Percentiles rank a stretch among this genome's conserved stretches.
These are phyloP conservation scores for Fregata magnificens DNA, from an alignment of 2,113 vertebrate genomes.

Conservation along the genomic window DNA sequence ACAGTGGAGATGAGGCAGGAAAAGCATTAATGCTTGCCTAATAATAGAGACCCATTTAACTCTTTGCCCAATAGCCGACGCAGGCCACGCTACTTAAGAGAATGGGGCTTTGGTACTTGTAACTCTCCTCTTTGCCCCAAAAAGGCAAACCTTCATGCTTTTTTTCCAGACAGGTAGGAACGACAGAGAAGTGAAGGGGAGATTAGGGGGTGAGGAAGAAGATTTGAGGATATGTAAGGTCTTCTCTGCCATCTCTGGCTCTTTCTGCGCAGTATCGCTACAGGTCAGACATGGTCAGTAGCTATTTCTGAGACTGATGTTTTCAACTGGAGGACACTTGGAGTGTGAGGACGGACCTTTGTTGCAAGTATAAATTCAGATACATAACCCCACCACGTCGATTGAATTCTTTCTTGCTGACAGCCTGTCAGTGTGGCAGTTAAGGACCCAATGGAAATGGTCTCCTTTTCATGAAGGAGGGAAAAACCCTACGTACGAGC, in stretches of 20 bases:
- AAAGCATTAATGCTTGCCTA: background rate
- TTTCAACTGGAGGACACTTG: background rate
- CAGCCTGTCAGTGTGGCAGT: background rate
- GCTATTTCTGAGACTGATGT: background rate
- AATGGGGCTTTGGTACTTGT: background rate
- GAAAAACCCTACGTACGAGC: fast-evolving
- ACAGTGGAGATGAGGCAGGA: background rate
- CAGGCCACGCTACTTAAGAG: too few relatives aligned
- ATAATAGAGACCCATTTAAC: background rate
- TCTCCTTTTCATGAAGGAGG: background rate
- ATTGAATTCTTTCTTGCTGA: background rate
- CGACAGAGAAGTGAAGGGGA: background rate
- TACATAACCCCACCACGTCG: too few relatives aligned
- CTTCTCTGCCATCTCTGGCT: background rate
- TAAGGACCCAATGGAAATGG: background rate
- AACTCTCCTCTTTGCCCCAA: background rate
- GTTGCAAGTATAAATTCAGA: background rate
- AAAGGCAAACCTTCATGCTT: background rate
- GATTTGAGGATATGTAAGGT: background rate
- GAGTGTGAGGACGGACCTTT: background rate
- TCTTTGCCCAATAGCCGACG: background rate
- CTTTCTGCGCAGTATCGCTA: background rate
- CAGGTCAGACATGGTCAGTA: background rate
- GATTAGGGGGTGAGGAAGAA: background rate
- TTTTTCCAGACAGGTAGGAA: background rate